Evolutionary conservation across 1,140 invertebrate species (phyloP).

Genomic region (Tetramorium simillimum): DNA sequence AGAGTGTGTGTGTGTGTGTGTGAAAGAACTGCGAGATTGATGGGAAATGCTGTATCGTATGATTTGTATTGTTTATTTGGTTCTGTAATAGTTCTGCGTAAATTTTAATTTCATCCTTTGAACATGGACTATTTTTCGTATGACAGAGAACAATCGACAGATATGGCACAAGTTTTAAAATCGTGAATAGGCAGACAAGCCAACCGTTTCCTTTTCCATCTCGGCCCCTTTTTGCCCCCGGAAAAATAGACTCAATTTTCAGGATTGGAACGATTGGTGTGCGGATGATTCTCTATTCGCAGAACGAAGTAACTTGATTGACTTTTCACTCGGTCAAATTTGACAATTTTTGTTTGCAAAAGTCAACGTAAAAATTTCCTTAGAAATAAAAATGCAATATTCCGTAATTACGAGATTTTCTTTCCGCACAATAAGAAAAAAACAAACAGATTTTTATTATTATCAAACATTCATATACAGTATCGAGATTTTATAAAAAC

Average conservation of each 20-base stretch:
- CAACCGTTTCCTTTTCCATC: conserved; percentile 25
- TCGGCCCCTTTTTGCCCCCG: background rate
- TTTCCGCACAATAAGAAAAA: background rate
- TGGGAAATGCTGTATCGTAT: background rate
- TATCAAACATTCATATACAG: background rate
- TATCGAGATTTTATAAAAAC: background rate
- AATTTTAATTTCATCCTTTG: conserved; percentile 49
- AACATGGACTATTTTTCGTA: conserved; percentile 22
- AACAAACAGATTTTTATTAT: background rate
- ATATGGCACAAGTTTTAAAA: conserved; percentile 54
- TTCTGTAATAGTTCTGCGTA: conserved; percentile 4
- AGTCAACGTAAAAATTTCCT: background rate
- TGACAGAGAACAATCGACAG: conserved; percentile 33
- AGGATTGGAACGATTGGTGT: background rate
- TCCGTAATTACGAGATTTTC: background rate
- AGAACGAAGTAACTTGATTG: conserved; percentile 38
- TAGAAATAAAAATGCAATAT: background rate
- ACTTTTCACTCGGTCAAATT: conserved; percentile 28
- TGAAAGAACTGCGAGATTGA: background rate
- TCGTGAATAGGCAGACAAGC: background rate
- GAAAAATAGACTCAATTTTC: conserved; percentile 51
- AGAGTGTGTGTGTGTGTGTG: background rate
- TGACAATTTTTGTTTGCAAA: background rate
- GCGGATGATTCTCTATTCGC: conserved; percentile 26
- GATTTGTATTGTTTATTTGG: conserved; percentile 17